A percentile compares a stretch with the other conserved stretches of the same genome.
Evolutionary conservation across 2,888 invertebrate species (phyloP).

Genomic region (Augiades crinisus): DNA sequence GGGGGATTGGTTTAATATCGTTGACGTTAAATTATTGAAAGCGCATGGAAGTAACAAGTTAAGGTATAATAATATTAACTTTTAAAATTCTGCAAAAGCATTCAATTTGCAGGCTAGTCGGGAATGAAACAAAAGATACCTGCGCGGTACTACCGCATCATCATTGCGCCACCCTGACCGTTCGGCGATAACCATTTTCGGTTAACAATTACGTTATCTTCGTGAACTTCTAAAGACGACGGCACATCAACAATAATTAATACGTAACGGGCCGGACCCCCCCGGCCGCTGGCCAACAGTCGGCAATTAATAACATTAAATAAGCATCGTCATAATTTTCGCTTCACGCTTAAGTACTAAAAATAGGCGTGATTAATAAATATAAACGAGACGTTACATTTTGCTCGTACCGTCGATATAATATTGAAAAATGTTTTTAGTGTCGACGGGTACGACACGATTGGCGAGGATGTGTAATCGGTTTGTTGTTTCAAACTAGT

Average conservation of each 20-base stretch:
- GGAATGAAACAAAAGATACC: no score
- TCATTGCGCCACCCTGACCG: no score
- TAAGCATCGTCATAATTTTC: slow-evolving; percentile 20
- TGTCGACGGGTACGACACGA: not conserved
- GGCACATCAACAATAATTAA: slow-evolving; percentile 7
- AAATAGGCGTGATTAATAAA: slow-evolving; percentile 26
- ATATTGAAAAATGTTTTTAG: slow-evolving; percentile 14
- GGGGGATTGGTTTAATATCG: no score
- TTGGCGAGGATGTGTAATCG: not conserved
- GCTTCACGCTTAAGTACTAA: slow-evolving; percentile 19
- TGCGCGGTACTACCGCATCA: no score
- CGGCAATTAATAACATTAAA: slow-evolving; percentile 21
- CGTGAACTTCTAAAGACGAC: slow-evolving; percentile 7
- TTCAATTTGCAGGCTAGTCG: no score
- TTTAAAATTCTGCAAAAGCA: no score
- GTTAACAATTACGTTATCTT: slow-evolving; percentile 12
- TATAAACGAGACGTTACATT: slow-evolving; percentile 23
- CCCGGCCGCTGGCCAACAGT: slow-evolving; percentile 1
- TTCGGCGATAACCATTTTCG: not conserved
- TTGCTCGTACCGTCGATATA: slow-evolving; percentile 22
- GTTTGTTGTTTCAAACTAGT: no score
- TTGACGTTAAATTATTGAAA: no score
- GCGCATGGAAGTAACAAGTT: no score
- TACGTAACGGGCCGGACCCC: slow-evolving; percentile 18
- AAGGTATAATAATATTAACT: no score